A percentile compares a stretch with the other conserved stretches of the same genome.
Conservation (phyloP, 1,140 invertebrate genomes). For the Brevipalpus yothersi region DNA sequence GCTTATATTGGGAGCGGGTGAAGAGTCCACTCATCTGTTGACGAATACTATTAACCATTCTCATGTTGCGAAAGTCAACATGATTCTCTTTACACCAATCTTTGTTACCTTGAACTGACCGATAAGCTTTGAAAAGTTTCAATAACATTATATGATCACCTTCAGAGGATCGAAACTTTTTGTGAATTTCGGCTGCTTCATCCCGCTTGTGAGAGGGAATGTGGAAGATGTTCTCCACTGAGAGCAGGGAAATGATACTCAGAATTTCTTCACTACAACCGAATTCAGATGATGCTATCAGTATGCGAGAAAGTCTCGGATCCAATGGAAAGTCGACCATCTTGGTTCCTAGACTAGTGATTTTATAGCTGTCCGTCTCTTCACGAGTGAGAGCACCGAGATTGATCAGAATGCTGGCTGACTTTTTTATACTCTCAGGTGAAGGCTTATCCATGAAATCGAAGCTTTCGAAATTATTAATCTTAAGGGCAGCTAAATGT, state of each 20-base stretch:
- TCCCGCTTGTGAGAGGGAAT: slow-evolving; percentile 26
- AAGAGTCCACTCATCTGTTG: slow-evolving; percentile 57
- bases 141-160: slow-evolving; percentile 81
- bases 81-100: slow-evolving; percentile 77
- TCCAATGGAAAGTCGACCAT: slow-evolving; percentile 81
- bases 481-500: slow-evolving; percentile 56
- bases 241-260: slow-evolving; percentile 38
- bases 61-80: slow-evolving; percentile 57
- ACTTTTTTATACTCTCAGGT: slow-evolving; percentile 21
- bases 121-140: slow-evolving; percentile 61
- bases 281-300: slow-evolving; percentile 46
- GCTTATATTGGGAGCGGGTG: slow-evolving; percentile 33
- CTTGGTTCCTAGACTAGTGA: slow-evolving; percentile 53
- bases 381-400: slow-evolving; percentile 42
- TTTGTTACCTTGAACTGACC: slow-evolving; percentile 42
- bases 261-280: slow-evolving; percentile 59
- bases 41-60: slow-evolving; percentile 51
- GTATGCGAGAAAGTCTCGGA: slow-evolving; percentile 58
- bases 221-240: slow-evolving; percentile 26
- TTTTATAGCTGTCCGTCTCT: slow-evolving; percentile 23
- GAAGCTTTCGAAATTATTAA: slow-evolving; percentile 49
- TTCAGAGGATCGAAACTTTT: slow-evolving; percentile 57
- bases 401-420: slow-evolving; percentile 18
- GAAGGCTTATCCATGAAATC: slow-evolving; percentile 75
- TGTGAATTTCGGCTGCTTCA: slow-evolving; percentile 35